Evolutionary conservation across 2,113 vertebrate species (phyloP).

Genomic region (Aspidoscelis tigris): DNA sequence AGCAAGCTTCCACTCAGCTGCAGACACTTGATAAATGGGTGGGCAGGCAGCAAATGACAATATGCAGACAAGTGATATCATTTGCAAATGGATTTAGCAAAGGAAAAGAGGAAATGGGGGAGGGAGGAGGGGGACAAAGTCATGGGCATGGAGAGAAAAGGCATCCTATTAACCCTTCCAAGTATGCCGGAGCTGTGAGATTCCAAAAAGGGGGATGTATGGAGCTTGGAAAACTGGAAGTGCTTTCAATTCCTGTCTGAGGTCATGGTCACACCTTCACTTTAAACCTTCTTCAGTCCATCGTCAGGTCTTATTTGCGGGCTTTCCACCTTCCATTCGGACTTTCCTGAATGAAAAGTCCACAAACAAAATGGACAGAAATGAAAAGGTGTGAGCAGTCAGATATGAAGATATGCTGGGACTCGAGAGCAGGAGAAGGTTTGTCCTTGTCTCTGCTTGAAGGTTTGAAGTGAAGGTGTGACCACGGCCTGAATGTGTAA

Average conservation of each 20-base stretch:
- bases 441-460: too few relatives aligned
- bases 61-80: slow-evolving; percentile 92
- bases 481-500: slow-evolving; percentile 16
- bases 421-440: too few relatives aligned
- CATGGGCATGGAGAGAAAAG: slow-evolving; percentile 50
- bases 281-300: too few relatives aligned
- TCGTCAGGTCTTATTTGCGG: too few relatives aligned
- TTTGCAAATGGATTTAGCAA: slow-evolving; percentile 87
- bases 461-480: too few relatives aligned
- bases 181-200: slow-evolving; percentile 10
- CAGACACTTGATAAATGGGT: slow-evolving; percentile 91
- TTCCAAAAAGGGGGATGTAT: slow-evolving; percentile 5
- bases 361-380: too few relatives aligned
- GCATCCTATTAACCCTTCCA: slow-evolving; percentile 63
- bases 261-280: too few relatives aligned
- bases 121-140: slow-evolving; percentile 40
- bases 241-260: fast-evolving
- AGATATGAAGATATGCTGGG: too few relatives aligned
- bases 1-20: slow-evolving; percentile 69
- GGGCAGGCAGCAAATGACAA: slow-evolving; percentile 85
- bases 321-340: too few relatives aligned
- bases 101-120: slow-evolving; percentile 51
- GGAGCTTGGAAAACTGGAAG: not conserved
- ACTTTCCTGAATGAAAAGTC: too few relatives aligned
- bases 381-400: too few relatives aligned